Evolutionary conservation across 37 sponge, comb jelly and placozoan species (phyloP).

Genomic region (Chondrilla cf. caribensis): DNA sequence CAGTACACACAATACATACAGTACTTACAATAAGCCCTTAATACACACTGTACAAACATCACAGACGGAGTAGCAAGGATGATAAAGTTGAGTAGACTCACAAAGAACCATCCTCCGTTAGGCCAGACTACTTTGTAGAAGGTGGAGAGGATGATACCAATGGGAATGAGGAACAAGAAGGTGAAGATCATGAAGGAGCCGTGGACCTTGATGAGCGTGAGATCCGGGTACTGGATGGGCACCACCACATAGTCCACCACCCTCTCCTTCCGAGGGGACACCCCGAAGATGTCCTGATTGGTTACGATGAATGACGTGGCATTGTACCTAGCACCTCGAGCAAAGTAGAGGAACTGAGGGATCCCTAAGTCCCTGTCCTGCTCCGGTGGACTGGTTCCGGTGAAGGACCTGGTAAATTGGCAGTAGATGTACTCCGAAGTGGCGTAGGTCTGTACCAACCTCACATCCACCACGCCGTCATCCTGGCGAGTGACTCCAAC

Average conservation of each 20-base stretch:
- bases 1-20: too few relatives aligned
- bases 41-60: too few relatives aligned
- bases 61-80: too few relatives aligned
- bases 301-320: background rate
- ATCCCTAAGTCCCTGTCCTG: constrained; percentile 5
- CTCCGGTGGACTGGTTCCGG: background rate
- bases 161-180: constrained; percentile 49
- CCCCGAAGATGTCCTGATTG: background rate
- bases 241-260: background rate
- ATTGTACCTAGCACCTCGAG: background rate
- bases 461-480: too few relatives aligned
- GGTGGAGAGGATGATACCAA: constrained; percentile 54
- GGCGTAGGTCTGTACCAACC: background rate
- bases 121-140: constrained; percentile 64
- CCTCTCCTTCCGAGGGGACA: background rate
- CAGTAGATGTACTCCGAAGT: background rate
- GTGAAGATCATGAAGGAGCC: constrained; percentile 50
- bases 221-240: background rate
- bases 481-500: background rate
- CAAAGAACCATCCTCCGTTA: constrained; percentile 74
- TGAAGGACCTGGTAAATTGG: background rate
- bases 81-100: too few relatives aligned
- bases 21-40: too few relatives aligned
- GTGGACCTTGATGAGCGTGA: constrained; percentile 39
- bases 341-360: constrained; percentile 5